Percentiles rank a stretch among this genome's conserved stretches.
Conservation (phyloP, 2,888 invertebrate species). For the Tachina fera region DNA sequence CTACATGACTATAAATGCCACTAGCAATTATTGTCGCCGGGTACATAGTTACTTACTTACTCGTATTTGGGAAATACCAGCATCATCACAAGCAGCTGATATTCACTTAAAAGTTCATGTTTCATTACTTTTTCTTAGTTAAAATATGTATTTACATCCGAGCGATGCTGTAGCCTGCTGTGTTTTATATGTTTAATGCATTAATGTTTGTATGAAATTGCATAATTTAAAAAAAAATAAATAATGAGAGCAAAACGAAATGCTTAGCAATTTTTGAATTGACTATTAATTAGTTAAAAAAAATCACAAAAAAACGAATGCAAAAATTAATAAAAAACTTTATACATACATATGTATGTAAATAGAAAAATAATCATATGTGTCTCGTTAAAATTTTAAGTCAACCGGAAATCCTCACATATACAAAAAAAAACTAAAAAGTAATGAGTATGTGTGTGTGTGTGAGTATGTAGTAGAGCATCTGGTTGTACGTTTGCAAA, state of each 20-base stretch:
- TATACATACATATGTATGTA: background rate
- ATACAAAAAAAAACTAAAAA: conserved; percentile 11
- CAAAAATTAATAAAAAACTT: background rate
- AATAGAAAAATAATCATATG: conserved; percentile 26
- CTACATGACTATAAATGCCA: too few relatives aligned
- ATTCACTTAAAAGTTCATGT: too few relatives aligned
- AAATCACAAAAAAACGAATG: background rate
- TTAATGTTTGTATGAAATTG: background rate
- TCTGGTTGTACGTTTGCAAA: conserved; percentile 13
- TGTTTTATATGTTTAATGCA: background rate
- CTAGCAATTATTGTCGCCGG: too few relatives aligned
- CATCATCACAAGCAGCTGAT: too few relatives aligned
- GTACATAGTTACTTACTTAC: too few relatives aligned
- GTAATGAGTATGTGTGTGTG: background rate
- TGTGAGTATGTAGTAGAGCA: background rate
- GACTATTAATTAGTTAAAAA: background rate
- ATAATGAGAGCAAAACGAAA: too few relatives aligned
- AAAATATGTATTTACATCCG: too few relatives aligned
- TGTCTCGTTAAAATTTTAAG: conserved; percentile 52
- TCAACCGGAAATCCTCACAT: conserved; percentile 68
- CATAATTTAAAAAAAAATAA: background rate
- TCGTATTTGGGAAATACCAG: too few relatives aligned
- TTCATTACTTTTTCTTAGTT: too few relatives aligned
- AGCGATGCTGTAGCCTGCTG: too few relatives aligned
- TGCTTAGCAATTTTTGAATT: background rate